phyloP scores from a whole-genome alignment of 2,888 invertebrate genomes.

The Amphipyra berbera region DNA sequence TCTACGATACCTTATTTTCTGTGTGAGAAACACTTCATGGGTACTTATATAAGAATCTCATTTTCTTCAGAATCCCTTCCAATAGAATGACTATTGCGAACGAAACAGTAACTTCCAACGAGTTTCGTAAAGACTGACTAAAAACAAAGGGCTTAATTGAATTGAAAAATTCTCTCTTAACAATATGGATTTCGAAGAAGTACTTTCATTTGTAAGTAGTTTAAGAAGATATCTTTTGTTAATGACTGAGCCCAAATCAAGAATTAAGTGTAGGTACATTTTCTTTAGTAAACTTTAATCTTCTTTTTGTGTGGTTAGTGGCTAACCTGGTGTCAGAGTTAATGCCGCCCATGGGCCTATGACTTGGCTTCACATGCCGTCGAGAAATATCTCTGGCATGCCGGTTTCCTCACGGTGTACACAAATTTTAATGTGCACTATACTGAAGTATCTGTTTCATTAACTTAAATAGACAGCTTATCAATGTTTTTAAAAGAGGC shows the following conservation, averaged over 20 bases:
- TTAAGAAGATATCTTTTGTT: neutral
- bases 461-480: too few species aligned
- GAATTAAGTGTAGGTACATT: too few species aligned
- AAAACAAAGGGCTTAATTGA: constrained; percentile 40
- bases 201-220: neutral
- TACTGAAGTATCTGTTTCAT: too few species aligned
- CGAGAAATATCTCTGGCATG: too few species aligned
- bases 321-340: too few species aligned
- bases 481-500: too few species aligned
- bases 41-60: constrained; percentile 48
- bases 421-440: too few species aligned
- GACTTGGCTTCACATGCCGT: too few species aligned
- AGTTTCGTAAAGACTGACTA: constrained; percentile 25
- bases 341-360: too few species aligned
- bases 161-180: constrained; percentile 34
- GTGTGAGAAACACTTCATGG: constrained; percentile 40
- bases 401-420: too few species aligned
- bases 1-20: constrained; percentile 47
- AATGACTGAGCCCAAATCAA: neutral
- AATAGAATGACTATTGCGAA: constrained; percentile 22
- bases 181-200: constrained; percentile 3
- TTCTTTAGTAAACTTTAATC: too few species aligned
- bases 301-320: too few species aligned
- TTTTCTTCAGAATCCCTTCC: constrained; percentile 37
- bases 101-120: constrained; percentile 19